Evolutionary conservation across 2,888 invertebrate genomes (phyloP).

Genomic region (Rhimphoctona megacephalus): DNA sequence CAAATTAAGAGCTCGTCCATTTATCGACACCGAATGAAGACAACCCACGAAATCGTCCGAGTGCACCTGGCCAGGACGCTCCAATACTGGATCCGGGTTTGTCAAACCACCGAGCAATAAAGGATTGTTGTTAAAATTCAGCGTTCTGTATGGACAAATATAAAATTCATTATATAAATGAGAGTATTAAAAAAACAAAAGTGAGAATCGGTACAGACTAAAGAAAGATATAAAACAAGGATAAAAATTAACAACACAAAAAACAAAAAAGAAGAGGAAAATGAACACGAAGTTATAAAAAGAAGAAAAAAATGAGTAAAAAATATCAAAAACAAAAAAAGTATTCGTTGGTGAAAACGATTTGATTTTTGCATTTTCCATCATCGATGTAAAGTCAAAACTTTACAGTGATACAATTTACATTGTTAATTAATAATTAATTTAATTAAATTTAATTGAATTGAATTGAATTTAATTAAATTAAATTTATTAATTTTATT

Average conservation of each 20-base stretch:
- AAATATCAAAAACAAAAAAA: no score
- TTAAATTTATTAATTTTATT: no score
- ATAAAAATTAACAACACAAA: not conserved
- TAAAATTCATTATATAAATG: slow-evolving; percentile 20
- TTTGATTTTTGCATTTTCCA: no score
- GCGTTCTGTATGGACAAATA: slow-evolving; percentile 88
- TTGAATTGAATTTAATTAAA: no score
- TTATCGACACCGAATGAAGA: slow-evolving; percentile 95
- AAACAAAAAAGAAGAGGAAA: no score
- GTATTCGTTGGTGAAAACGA: no score
- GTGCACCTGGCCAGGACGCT: slow-evolving; percentile 95
- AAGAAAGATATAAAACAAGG: not conserved
- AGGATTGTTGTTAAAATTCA: slow-evolving; percentile 96
- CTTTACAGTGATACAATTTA: no score
- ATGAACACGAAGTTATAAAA: no score
- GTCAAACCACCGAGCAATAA: slow-evolving; percentile 94
- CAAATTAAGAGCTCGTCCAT: slow-evolving; percentile 93
- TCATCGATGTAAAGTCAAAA: no score
- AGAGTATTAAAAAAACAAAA: not conserved
- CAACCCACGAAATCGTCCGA: slow-evolving; percentile 98
- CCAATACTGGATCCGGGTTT: slow-evolving; percentile 94
- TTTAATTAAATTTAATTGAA: no score
- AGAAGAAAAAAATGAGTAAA: not conserved
- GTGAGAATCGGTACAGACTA: not conserved
- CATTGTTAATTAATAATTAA: no score